Base-by-base conservation (phyloP, 2,113 vertebrate genomes). In the Marmota flaviventris region DNA sequence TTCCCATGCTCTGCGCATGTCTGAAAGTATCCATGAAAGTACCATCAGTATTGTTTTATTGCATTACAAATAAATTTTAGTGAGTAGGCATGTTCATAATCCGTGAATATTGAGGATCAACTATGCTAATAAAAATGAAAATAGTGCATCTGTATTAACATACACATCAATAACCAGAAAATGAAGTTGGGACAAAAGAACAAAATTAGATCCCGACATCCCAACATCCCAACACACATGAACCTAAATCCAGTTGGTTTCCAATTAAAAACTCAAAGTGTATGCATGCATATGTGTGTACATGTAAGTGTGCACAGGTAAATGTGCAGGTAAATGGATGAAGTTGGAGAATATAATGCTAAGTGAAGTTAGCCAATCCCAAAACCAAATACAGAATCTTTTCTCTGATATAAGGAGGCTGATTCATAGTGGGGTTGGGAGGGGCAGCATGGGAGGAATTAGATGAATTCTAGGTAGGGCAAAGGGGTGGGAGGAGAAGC, bases 191-290 rank as follows among this genome's bases (percentile, higher is more conserved):
- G 18, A 65, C 34, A 65, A 63, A 77, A 42, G 45, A 89, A 94
- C 25, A 86, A 86, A 82, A 94, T 81, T 83, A 92, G 10, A 67
- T 45, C 24, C 7, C 37, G 92, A 89, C 37, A 85, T 93, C 8
- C 7, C 37, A 93, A 89, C 37, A 85, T 93, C 8, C 76, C 10
- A 53, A 72, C 24, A 78, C 67, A 95, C 22, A 77, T n/a, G 56
- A 73, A 95, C 89, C 78, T 39, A 96, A 96, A 84, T 70, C 51
- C 69, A 84, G 79, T 63, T 86, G 37, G 29, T n/a, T 86, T 92
- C 56, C 24, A 94, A 70, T 22, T 39, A 53, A 78, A 94, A 95
- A 51, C 13, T 22, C 27, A 73, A 69, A 56, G 56, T 61, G 13
- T 42, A 25, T 18, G 5, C 17, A 5, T 76, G 70, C 48, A 27